phyloP scores from a whole-genome alignment of 2,888 invertebrate species.

The Oscheius sp. region DNA sequence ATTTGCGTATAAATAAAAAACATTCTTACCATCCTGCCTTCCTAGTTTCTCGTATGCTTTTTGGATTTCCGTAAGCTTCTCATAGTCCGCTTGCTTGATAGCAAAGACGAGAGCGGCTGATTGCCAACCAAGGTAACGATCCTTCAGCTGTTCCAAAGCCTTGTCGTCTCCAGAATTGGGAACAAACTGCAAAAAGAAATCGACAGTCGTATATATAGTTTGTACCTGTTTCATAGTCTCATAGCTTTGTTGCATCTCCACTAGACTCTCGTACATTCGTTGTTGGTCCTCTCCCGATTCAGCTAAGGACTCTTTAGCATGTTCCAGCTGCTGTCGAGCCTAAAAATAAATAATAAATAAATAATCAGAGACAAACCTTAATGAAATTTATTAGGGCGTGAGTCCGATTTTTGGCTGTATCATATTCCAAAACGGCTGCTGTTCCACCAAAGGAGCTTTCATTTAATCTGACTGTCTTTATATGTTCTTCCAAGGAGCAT shows the following conservation, averaged over 20 bases:
- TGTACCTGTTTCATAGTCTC: slow-evolving; percentile 33
- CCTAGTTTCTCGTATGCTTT: slow-evolving; percentile 34
- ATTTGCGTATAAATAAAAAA: neutral
- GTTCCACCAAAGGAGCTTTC: slow-evolving; percentile 32
- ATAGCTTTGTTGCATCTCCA: slow-evolving; percentile 37
- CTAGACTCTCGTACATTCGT: slow-evolving; percentile 27
- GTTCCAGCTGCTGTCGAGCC: slow-evolving; percentile 33
- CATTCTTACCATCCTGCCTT: slow-evolving; percentile 32
- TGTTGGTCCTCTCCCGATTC: slow-evolving; percentile 36
- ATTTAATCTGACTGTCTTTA: slow-evolving; percentile 29
- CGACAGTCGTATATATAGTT: neutral
- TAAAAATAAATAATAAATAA: slow-evolving; percentile 8
- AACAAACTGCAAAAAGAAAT: slow-evolving; percentile 26
- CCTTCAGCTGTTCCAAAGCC: slow-evolving; percentile 38
- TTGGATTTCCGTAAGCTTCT: slow-evolving; percentile 35
- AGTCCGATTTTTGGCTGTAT: slow-evolving; percentile 34
- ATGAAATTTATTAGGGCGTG: slow-evolving; percentile 37
- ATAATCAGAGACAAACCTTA: slow-evolving; percentile 15
- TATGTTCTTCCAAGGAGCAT: slow-evolving; percentile 37
- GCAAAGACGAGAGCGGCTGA: slow-evolving; percentile 37
- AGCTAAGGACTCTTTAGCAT: slow-evolving; percentile 31
- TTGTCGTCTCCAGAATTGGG: slow-evolving; percentile 26
- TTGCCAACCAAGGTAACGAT: slow-evolving; percentile 39
- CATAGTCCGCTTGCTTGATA: slow-evolving; percentile 39
- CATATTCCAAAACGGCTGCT: slow-evolving; percentile 35